phyloP scores from a whole-genome alignment of 2,888 invertebrate genomes.

The Epirrhoe alternata region DNA sequence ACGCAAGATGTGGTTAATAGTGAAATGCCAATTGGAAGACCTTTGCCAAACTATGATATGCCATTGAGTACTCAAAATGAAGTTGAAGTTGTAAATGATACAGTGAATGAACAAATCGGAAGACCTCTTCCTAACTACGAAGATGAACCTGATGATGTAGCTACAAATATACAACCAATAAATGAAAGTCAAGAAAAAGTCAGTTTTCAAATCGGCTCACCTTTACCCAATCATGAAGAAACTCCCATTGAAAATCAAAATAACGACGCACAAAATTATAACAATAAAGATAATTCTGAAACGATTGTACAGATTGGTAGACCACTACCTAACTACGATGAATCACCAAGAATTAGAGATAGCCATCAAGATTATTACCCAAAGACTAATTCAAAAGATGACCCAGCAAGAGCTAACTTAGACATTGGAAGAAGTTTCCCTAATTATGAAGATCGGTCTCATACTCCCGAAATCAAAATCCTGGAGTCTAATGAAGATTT shows the following conservation, averaged over 20 bases:
- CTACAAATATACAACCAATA: not conserved
- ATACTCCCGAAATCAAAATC: slow-evolving; percentile 73
- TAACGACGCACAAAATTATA: not conserved
- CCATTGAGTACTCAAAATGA: slow-evolving; percentile 8
- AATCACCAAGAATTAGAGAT: slow-evolving; percentile 16
- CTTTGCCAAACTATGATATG: slow-evolving; percentile 20
- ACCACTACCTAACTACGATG: slow-evolving; percentile 18
- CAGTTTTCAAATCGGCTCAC: slow-evolving; percentile 5
- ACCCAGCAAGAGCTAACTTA: slow-evolving; percentile 24
- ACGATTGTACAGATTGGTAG: not conserved
- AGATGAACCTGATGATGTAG: not conserved
- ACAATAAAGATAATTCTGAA: slow-evolving; percentile 1
- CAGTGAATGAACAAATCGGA: slow-evolving; percentile 4
- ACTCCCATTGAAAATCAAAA: not conserved
- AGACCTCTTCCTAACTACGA: slow-evolving; percentile 15
- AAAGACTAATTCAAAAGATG: slow-evolving; percentile 16
- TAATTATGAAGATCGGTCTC: slow-evolving; percentile 46
- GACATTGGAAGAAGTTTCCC: slow-evolving; percentile 7
- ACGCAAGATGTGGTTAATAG: not conserved
- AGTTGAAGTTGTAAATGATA: not conserved
- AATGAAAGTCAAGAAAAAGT: not conserved
- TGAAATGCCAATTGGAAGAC: slow-evolving; percentile 9
- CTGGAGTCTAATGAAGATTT: slow-evolving; percentile 51
- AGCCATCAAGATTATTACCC: slow-evolving; percentile 28
- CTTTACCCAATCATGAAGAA: slow-evolving; percentile 2